Base-by-base conservation (phyloP, 2,888 invertebrate species). In the Mythimna impura region DNA sequence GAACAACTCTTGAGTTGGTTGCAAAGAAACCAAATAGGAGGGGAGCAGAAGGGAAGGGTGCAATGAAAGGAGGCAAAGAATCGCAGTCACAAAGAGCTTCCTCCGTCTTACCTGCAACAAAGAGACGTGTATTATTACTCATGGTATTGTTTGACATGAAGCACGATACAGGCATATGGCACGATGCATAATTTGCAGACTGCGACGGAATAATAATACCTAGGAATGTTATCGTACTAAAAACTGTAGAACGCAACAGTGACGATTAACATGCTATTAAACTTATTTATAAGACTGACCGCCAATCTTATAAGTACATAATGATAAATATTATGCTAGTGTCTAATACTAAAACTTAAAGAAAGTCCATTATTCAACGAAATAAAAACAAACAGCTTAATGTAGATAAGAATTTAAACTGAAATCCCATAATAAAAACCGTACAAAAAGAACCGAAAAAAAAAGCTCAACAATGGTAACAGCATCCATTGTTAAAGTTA, bases 51-150 rank as follows among this genome's bases (percentile, higher is more conserved):
- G 69, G 74, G 81, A 84, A 81, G 78, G 78, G 82, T 80, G 77
- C 78, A 78, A 83, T 83, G 86, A 81, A 82, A 78, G 74, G 78
- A 82, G 34, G 72, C 71, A 87, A 82, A 85, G 78, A 80, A 73
- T 74, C 68, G 73, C 72, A 84, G 76, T 82, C 86, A 91, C 90
- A 91, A 91, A 92, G 87, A 80, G 84, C 86, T 91, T 90, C 91
- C 90, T 90, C 88, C 87, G 79, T 82, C 87, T 91, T 94, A 94
- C 94, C 94, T 94, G 94, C 64, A 94, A 94, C 94, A 94, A 94
- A 93, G 86, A 91, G 71, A 87, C 71, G 63, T 47, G 77, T 81
- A 86, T 89, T 90, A 90, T 90, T 92, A 91, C 83, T 88, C 85
- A 86, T 66, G 73, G 82, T 78, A 83, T 86, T 82, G 84, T 88